Conservation (phyloP, 2,888 invertebrate genomes). For the Gnatocerus cornutus region DNA sequence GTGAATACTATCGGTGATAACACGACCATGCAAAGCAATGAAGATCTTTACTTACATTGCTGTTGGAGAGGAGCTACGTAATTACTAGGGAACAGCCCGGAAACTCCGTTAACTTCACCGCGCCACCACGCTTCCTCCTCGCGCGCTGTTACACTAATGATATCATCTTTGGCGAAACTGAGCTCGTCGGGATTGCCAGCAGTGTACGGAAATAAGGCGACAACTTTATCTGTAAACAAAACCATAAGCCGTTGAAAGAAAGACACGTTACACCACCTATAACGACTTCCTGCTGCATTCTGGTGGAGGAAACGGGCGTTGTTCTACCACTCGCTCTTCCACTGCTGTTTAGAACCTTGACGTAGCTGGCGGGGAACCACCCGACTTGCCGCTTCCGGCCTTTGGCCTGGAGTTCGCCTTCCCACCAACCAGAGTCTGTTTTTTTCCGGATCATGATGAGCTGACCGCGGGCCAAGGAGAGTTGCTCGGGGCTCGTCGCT, state of each 20-base stretch:
- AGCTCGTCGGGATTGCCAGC: constrained; percentile 97
- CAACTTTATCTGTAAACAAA: constrained; percentile 81
- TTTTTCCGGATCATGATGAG: constrained; percentile 97
- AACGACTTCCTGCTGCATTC: constrained; percentile 75
- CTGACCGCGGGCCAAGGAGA: constrained; percentile 92
- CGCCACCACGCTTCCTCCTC: constrained; percentile 99
- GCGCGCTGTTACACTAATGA: constrained; percentile 89
- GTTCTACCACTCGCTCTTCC: constrained; percentile 82
- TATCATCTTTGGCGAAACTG: constrained; percentile 92
- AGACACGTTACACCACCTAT: constrained; percentile 68
- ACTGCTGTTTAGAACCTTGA: constrained; percentile 84
- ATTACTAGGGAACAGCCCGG: constrained; percentile 96
- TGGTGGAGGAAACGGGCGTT: constrained; percentile 81
- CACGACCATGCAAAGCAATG: constrained; percentile 2
- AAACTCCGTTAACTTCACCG: constrained; percentile 91
- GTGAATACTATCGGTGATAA: constrained; percentile 31
- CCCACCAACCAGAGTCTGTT: constrained; percentile 99
- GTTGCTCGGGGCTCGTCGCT: constrained; percentile 92
- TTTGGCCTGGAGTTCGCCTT: constrained; percentile 95
- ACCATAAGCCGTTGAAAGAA: background rate
- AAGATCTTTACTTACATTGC: constrained; percentile 75
- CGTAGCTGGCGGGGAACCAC: constrained; percentile 99
- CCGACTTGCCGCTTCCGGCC: constrained; percentile 94
- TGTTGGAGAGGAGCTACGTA: constrained; percentile 84
- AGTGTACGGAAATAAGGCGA: constrained; percentile 94